Base-by-base conservation (phyloP, 2,888 invertebrate genomes). In the Chrysodeixis includens region DNA sequence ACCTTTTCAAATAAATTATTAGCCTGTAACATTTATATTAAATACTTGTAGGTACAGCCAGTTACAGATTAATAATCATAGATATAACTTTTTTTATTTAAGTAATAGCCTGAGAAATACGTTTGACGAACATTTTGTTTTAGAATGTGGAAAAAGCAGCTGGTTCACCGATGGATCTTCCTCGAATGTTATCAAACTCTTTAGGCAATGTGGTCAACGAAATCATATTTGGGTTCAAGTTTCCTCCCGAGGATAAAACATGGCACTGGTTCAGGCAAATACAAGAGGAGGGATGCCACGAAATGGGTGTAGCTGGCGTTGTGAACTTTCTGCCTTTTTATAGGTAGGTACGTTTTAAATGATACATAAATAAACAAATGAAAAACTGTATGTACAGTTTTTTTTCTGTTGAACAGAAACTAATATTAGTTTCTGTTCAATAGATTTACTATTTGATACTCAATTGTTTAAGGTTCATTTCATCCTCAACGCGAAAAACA, bases 251-350 rank as follows among this genome's bases (percentile, higher is more conserved):
- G 64, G 97, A 98, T 85, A 94, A 96, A 83, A 96, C 96, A 7
- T 98, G 98, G 98, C 93, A 92, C 63, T 97, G 97, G 96, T 92
- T 98, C 63, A 96, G 97, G 82, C 92, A 96, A 78, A 93, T 98
- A 58, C 98, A 98, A 88, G 98, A 98, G 86, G 97, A 98, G 88
- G 98, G 98, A 0, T 96, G 97, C 56, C 97, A 97, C 85, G 96
- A 97, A 81, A 97, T 98, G 86, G 98, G 98, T 0, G 96, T 98
- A 2, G 97, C 98, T 0, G 98, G 97, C 1, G 96, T 97, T 12
- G 95, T 98, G 2, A 98, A 98, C 89, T 98, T 98, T 90, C 93
- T 98, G 73, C 98, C 98, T 14, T 96, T 97, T 85, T 90, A 98
- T 52, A 96, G 97, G 97, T 97, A 96, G 97, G 97, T 97, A 85